A percentile compares a stretch with the other conserved stretches of the same genome.
Conservation (phyloP, 2,888 invertebrate genomes). For the Drosophila gaucha region DNA sequence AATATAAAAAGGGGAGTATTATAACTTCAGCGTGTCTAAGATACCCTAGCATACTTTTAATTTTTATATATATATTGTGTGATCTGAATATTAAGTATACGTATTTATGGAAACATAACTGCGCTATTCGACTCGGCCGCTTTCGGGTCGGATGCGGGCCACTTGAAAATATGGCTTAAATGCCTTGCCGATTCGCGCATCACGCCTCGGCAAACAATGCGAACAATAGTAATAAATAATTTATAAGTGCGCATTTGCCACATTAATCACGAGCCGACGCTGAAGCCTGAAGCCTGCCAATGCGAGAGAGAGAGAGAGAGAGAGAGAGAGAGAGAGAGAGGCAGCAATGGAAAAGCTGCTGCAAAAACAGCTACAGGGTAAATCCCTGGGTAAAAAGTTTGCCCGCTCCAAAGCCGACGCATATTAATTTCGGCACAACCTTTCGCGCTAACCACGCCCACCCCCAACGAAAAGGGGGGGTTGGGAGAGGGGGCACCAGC, state of each 20-base stretch:
- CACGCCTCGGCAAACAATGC: constrained; percentile 72
- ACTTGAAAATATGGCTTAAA: constrained; percentile 71
- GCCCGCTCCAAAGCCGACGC: constrained; percentile 55
- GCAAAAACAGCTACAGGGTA: constrained; percentile 38
- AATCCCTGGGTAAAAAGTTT: constrained; percentile 66
- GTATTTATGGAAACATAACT: constrained; percentile 29
- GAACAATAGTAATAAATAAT: constrained; percentile 77
- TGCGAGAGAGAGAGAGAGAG: neutral
- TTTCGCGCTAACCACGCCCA: constrained; percentile 4
- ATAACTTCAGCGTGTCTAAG: neutral
- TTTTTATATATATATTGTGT: constrained; percentile 12
- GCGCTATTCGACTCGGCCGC: neutral
- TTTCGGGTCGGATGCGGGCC: constrained; percentile 1
- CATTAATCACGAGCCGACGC: constrained; percentile 71
- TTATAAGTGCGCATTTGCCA: constrained; percentile 80
- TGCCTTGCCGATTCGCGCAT: constrained; percentile 67
- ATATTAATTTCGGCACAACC: constrained; percentile 76
- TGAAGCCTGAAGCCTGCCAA: constrained; percentile 16
- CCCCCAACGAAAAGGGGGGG: neutral
- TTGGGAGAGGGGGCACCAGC: constrained; percentile 16
- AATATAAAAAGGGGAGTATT: neutral
- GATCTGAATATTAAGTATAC: constrained; percentile 53
- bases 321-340: too few species aligned
- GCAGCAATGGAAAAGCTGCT: constrained; percentile 19
- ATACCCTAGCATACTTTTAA: neutral